Percentiles rank a stretch among this genome's conserved stretches.
Evolutionary conservation across 1,140 invertebrate genomes (phyloP).

Genomic region (Atta cephalotes): DNA sequence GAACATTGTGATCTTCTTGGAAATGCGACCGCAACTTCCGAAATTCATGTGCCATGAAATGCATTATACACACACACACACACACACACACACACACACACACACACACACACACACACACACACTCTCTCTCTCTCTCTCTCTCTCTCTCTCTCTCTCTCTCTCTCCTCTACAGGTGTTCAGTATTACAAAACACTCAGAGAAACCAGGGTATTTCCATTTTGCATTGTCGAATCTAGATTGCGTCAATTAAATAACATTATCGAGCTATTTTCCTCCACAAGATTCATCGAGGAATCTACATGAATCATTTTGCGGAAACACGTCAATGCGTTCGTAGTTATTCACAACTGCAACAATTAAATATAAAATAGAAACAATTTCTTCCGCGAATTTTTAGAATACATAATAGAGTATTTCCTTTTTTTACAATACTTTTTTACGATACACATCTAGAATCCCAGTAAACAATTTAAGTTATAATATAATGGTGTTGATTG

Average conservation of each 20-base stretch:
- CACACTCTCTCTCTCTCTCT: too few relatives aligned
- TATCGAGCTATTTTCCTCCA: neutral
- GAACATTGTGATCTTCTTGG: neutral
- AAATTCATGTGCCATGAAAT: neutral
- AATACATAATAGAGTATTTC: neutral
- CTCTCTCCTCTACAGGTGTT: too few relatives aligned
- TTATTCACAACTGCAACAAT: neutral
- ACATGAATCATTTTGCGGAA: constrained; percentile 32
- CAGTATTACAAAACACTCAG: neutral
- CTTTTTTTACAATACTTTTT: neutral
- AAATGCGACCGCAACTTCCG: neutral
- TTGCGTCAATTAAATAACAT: neutral
- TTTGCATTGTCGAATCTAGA: neutral
- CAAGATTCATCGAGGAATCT: neutral
- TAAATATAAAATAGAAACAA: neutral
- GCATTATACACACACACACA: too few relatives aligned
- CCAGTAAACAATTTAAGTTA: too few relatives aligned
- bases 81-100: too few relatives aligned
- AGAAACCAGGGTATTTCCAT: constrained; percentile 1
- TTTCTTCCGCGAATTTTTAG: neutral
- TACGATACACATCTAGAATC: neutral
- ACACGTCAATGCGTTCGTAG: neutral
- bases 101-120: too few relatives aligned
- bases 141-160: too few relatives aligned
- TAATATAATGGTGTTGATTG: too few relatives aligned